Evolutionary conservation across 2,113 vertebrate species (phyloP).

Genomic region (Sinosuthora webbiana): DNA sequence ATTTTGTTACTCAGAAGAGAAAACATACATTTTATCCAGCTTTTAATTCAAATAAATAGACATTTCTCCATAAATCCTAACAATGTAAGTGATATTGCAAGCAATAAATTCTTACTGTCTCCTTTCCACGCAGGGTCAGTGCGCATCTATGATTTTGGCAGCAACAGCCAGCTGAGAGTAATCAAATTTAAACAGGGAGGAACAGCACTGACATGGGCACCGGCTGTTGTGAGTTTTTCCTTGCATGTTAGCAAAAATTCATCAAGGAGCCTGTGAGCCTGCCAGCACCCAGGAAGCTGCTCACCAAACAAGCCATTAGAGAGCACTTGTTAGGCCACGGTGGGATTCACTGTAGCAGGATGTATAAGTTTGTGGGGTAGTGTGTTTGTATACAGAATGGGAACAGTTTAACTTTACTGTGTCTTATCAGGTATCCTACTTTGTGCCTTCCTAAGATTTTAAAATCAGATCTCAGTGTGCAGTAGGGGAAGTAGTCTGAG

Average conservation of each 20-base stretch:
- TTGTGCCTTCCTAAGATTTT: not conserved
- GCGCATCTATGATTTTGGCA: conserved; percentile 87
- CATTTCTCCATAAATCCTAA: not conserved
- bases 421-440: not conserved
- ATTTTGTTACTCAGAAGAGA: not conserved
- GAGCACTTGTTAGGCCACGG: not conserved
- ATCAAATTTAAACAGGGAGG: conserved; percentile 87
- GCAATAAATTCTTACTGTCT: not conserved
- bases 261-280: not conserved
- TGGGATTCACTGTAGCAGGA: not conserved
- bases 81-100: not conserved
- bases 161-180: conserved; percentile 73
- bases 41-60: not conserved
- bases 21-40: not conserved
- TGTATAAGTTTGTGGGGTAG: not conserved
- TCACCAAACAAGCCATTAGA: not conserved
- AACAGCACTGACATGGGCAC: conserved; percentile 86
- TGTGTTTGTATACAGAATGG: not conserved
- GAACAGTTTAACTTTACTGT: not conserved
- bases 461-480: not conserved
- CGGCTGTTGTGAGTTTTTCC: conserved; percentile 75
- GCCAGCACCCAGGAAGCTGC: not conserved
- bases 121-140: conserved; percentile 79
- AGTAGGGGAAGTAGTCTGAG: not conserved
- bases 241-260: not conserved